These are phyloP conservation scores for Muricea muricata DNA, from an alignment of 92 coral and sea anemone genomes.

Conservation along the genomic window DNA sequence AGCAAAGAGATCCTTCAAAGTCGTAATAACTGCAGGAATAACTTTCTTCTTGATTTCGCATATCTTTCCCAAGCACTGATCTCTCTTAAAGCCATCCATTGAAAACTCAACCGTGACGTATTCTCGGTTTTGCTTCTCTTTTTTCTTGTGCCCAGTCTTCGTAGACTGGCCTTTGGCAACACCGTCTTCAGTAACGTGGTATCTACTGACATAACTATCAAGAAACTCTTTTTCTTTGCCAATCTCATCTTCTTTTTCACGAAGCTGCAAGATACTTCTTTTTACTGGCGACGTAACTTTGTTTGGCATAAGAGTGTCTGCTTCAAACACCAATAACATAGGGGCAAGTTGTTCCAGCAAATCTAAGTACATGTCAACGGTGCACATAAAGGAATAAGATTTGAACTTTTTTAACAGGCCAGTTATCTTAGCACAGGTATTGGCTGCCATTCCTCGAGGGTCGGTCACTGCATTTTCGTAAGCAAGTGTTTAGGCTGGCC, in stretches of 20 bases:
- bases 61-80: slow-evolving; percentile 29
- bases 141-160: slow-evolving; percentile 42
- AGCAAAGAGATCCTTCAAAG: slow-evolving; percentile 39
- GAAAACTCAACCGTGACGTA: slow-evolving; percentile 28
- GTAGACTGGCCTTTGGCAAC: slow-evolving; percentile 33
- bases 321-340: slow-evolving; percentile 43
- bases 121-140: slow-evolving; percentile 35
- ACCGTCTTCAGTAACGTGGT: slow-evolving; percentile 15
- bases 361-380: slow-evolving; percentile 39
- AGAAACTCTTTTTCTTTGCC: slow-evolving; percentile 30
- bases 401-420: slow-evolving; percentile 48
- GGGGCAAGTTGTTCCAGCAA: slow-evolving; percentile 51
- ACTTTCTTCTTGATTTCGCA: slow-evolving; percentile 41
- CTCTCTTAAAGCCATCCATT: slow-evolving; percentile 4
- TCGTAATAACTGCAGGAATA: slow-evolving; percentile 43
- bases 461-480: slow-evolving; percentile 41
- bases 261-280: slow-evolving; percentile 35
- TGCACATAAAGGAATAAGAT: slow-evolving; percentile 38
- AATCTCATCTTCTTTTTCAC: slow-evolving; percentile 32
- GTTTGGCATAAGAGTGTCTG: slow-evolving; percentile 42
- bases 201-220: slow-evolving; percentile 14
- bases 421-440: slow-evolving; percentile 31
- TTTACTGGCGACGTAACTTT: slow-evolving; percentile 49
- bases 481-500: slow-evolving; percentile 48
- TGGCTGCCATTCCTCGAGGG: slow-evolving; percentile 8